Conservation (phyloP, 1,140 invertebrate genomes). For the Apis cerana region DNA sequence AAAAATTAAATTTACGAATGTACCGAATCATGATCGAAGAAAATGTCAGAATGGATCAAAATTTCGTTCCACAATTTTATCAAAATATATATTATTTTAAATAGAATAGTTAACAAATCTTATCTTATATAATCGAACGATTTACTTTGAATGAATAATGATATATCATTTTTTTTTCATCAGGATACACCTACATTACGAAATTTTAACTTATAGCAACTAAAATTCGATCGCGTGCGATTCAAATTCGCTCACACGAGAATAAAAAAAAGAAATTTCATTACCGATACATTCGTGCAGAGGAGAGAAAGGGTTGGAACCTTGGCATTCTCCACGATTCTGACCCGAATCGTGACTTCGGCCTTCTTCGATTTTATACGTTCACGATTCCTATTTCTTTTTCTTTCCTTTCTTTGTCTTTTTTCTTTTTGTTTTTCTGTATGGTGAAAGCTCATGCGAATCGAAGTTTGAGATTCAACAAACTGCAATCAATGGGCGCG, state of each 20-base stretch:
- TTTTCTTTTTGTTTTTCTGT: neutral
- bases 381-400: neutral
- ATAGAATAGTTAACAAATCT: too few species aligned
- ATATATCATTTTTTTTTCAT: conserved; percentile 23
- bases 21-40: too few species aligned
- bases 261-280: conserved; percentile 46
- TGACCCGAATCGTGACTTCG: conserved; percentile 49
- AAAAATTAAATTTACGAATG: too few species aligned
- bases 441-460: neutral
- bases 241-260: neutral
- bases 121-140: too few species aligned
- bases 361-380: conserved; percentile 3
- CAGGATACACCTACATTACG: conserved; percentile 47
- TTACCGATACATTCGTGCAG: neutral
- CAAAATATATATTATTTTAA: too few species aligned
- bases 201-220: conserved; percentile 41
- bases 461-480: neutral
- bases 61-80: too few species aligned
- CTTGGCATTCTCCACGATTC: conserved; percentile 58
- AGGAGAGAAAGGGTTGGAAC: conserved; percentile 43
- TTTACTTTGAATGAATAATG: neutral
- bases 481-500: neutral
- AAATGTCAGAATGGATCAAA: too few species aligned
- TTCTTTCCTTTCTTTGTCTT: neutral
- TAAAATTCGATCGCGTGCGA: conserved; percentile 55